Percentiles rank a stretch among this genome's conserved stretches.
Conservation (phyloP, 2,113 vertebrate genomes). For the Engystomops pustulosus region DNA sequence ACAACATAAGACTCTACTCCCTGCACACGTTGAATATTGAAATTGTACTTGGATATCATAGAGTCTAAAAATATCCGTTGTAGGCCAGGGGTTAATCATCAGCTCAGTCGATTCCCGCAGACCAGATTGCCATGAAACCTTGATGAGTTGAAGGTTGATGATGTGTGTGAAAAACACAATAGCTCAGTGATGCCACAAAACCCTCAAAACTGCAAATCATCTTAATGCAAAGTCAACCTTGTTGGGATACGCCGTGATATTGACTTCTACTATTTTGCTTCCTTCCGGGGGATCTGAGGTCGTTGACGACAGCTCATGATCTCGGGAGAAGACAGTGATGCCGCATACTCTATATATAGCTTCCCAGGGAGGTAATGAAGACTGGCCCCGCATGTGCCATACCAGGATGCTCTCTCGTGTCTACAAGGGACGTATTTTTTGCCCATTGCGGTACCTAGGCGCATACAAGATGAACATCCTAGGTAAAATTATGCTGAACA, state of each 20-base stretch:
- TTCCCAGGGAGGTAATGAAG: neutral
- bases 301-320: neutral
- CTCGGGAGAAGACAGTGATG: neutral
- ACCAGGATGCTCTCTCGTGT: neutral
- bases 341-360: neutral
- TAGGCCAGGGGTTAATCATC: conserved; percentile 20
- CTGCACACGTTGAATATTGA: neutral
- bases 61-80: conserved; percentile 28
- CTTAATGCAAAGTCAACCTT: neutral
- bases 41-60: neutral
- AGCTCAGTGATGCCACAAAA: neutral
- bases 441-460: neutral
- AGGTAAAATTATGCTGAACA: too few species aligned
- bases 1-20: neutral
- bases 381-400: neutral
- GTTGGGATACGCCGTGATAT: neutral
- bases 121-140: conserved; percentile 7
- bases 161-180: neutral
- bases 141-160: neutral
- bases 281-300: neutral
- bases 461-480: neutral
- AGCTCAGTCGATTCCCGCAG: neutral
- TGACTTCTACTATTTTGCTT: neutral
- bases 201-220: neutral
- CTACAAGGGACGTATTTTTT: neutral